phyloP scores from a whole-genome alignment of 1,140 invertebrate species.

The Glossosoma conforme region DNA sequence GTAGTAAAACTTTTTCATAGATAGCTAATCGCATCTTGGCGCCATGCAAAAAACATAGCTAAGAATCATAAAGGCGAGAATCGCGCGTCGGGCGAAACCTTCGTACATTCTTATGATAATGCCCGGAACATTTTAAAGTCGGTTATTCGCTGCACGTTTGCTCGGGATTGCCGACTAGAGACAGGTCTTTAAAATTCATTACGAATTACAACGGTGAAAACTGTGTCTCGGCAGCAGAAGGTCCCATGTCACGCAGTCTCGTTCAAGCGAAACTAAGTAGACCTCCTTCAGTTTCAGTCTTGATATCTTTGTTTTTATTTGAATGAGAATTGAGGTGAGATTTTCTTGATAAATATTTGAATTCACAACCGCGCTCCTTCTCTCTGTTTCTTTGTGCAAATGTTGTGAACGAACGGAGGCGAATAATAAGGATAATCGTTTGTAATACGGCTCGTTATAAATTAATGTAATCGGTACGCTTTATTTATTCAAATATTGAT shows the following conservation, averaged over 20 bases:
- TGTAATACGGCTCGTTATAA: too few species aligned
- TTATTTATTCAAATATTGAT: too few species aligned
- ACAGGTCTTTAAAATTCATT: conserved; percentile 32
- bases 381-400: too few species aligned
- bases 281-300: neutral
- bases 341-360: conserved; percentile 2
- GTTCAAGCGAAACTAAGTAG: conserved; percentile 6
- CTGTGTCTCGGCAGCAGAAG: conserved; percentile 4
- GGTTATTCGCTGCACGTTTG: conserved; percentile 29
- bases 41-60: neutral
- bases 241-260: conserved; percentile 2
- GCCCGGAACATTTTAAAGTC: conserved; percentile 13
- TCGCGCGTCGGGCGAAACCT: neutral
- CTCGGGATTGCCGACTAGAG: conserved; percentile 29
- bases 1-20: too few species aligned
- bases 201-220: conserved; percentile 27
- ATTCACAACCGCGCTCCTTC: too few species aligned
- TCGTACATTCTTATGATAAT: conserved; percentile 1
- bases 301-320: conserved; percentile 6
- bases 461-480: too few species aligned
- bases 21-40: neutral
- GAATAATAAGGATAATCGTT: too few species aligned
- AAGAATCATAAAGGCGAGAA: conserved; percentile 4
- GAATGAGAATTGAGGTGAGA: neutral
- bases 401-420: too few species aligned